Base-by-base conservation (phyloP, 2,113 vertebrate species). In the Pangasianodon hypophthalmus region DNA sequence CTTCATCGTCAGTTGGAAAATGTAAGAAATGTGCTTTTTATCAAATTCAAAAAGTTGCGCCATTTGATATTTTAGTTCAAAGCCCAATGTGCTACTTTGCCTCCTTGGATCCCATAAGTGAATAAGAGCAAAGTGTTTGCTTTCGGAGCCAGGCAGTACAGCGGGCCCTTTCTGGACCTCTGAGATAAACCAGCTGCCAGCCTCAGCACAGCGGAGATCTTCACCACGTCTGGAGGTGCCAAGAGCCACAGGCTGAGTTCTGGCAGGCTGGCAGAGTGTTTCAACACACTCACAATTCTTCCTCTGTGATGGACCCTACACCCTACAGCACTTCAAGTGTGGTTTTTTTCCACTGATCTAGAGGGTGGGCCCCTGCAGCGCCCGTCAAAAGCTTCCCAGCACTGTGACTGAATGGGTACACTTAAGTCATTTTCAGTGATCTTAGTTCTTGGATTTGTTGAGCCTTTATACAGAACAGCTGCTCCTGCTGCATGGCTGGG, bases 111-210 rank as follows among this genome's bases (percentile, higher is more conserved):
- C 54, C 48, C 46, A 84, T 19, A 56, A 48, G n/a, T 71, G 75
- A 79, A 32, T 71, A 71, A 90, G 83, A 24, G 19, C 50, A 84
- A 48, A 69, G 84, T 77, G 89, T 88, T 86, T 90, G 87, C 80
- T 89, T 89, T 81, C 75, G 4, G 56, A 90, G 91, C 54, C 77
- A 88, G 90, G 89, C 54, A 86, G 89, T 52, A 69, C 4, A 6
- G 73, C 62, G 87, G 92, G 91, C 88, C 90, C 90, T 92, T 87
- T 84, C 88, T 93, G 90, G 94, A 93, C 91, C 86, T 92, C 90
- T 91, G 93, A 93, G 93, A 95, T 94, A 93, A 93, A 95, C 94
- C 95, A 95, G 93, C 94, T 94, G 94, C 92, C 93, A 90, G 89
- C 89, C 48, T 77, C 85, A 85, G 77, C 81, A 90, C 71, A 75